A percentile compares a stretch with the other conserved stretches of the same genome.
Conservation (phyloP, 2,888 invertebrate genomes). For the Lithophane leautieri region DNA sequence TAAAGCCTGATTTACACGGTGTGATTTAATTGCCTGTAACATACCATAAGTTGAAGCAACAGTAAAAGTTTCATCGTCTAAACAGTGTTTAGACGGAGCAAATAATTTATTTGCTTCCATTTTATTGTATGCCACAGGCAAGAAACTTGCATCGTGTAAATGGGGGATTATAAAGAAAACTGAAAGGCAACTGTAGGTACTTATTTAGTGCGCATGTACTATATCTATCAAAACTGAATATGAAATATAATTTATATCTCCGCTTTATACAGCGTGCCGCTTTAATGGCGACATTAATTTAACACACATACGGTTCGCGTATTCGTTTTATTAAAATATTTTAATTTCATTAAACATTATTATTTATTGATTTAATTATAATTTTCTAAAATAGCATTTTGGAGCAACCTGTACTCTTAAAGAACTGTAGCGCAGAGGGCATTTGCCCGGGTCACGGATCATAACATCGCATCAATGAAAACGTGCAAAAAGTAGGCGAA, state of each 20-base stretch:
- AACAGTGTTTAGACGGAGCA: neutral
- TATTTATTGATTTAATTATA: no score
- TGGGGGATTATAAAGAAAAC: neutral
- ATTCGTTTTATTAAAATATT: no score
- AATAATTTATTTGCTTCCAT: neutral
- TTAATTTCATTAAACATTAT: no score
- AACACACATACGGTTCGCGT: no score
- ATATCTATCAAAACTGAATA: conserved; percentile 49
- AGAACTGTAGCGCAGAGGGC: no score
- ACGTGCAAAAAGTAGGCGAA: no score
- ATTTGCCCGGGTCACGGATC: no score
- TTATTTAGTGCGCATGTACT: conserved; percentile 26
- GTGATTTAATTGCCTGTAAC: neutral
- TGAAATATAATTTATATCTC: conserved; percentile 16
- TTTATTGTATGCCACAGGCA: neutral
- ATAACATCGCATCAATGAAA: no score
- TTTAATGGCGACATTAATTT: no score
- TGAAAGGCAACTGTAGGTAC: conserved; percentile 20
- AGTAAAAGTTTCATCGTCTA: neutral
- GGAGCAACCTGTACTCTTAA: no score
- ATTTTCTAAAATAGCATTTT: no score
- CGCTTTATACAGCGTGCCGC: conserved; percentile 18
- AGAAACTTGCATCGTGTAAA: neutral
- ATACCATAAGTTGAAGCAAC: neutral
- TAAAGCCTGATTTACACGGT: neutral